These are phyloP conservation scores for Zaprionus ghesquierei DNA, from an alignment of 1,140 invertebrate species.

Conservation along the genomic window DNA sequence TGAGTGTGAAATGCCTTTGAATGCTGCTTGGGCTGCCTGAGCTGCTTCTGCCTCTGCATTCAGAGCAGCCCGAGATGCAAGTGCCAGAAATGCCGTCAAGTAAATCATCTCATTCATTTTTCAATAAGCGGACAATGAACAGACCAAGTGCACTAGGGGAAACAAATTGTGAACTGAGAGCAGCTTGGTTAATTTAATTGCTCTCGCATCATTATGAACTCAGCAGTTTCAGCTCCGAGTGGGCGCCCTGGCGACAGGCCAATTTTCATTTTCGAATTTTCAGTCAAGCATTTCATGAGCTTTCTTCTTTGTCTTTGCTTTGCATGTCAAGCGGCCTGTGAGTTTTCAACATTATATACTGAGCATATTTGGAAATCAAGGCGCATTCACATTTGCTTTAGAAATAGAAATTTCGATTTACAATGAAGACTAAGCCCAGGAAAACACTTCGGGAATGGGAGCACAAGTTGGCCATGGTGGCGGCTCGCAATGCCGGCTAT, in stretches of 20 bases:
- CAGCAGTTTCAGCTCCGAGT: too few relatives aligned
- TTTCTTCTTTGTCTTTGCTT: background rate
- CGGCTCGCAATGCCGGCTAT: background rate
- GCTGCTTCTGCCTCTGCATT: slow-evolving; percentile 27
- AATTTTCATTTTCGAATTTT: background rate
- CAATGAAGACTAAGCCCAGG: background rate
- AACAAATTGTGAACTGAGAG: too few relatives aligned
- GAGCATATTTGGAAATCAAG: background rate
- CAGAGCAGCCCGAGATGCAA: slow-evolving; percentile 17
- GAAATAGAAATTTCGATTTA: background rate
- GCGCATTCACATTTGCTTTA: background rate
- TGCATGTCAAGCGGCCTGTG: background rate
- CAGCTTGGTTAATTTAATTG: background rate
- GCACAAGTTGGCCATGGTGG: background rate
- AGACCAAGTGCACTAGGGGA: slow-evolving; percentile 20
- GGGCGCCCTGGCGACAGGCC: background rate
- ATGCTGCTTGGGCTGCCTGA: slow-evolving; percentile 28
- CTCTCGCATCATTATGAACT: background rate
- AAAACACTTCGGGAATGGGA: background rate
- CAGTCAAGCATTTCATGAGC: background rate
- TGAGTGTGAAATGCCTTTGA: slow-evolving; percentile 67
- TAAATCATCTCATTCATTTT: slow-evolving; percentile 75
- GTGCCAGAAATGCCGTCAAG: slow-evolving; percentile 52
- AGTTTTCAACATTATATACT: background rate
- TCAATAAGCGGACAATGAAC: slow-evolving; percentile 70